Base-by-base conservation (phyloP, 2,113 vertebrate genomes). In the Psilopsiagon aurifrons region DNA sequence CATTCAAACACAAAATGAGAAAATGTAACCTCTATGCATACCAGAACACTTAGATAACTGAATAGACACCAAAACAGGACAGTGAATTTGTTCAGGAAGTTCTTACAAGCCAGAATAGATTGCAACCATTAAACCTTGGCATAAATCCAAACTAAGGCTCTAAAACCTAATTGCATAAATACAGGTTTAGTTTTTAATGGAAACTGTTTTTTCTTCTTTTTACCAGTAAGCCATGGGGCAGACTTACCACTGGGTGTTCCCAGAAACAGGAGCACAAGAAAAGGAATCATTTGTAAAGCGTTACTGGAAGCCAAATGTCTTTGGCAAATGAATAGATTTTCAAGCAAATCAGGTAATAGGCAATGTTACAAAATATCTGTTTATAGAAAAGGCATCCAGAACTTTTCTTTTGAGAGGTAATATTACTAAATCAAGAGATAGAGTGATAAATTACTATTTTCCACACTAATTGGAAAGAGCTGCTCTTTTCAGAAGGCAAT, bases 71-170 rank as follows among this genome's bases (percentile, higher is more conserved):
- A 77, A 90, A 95, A 83, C 19, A 54, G 71, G 70, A 80, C 37
- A 54, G 35, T 80, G 41, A 44, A 74, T 93, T 88, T 77, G 49
- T 59, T 77, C 82, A 90, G 75, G 70, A 94, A 95, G 71, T 90
- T 92, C 70, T 77, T 83, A 83, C 22, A 62, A 83, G 46, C 67
- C 49, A 88, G 57, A 85, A 90, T 88, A 88, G 69, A 94, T 88
- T 75, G 60, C 13, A 92, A 84, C 83, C 86, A 92, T 95, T 91
- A 94, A 94, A 87, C 15, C 39, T 52, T 95, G 94, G 86, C 81
- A 71, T 62, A 95, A 82, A 89, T 64, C 90, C 93, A 96, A 81
- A 27, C 13, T 92, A 90, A 89, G 75, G 27, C 43, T 93, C 79
- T 83, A 90, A 90, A 94, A 96, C 67, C 75, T 95, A 64, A 73